Evolutionary conservation across 92 coral and sea anemone species (phyloP).

Genomic region (Heliopora coerulea): DNA sequence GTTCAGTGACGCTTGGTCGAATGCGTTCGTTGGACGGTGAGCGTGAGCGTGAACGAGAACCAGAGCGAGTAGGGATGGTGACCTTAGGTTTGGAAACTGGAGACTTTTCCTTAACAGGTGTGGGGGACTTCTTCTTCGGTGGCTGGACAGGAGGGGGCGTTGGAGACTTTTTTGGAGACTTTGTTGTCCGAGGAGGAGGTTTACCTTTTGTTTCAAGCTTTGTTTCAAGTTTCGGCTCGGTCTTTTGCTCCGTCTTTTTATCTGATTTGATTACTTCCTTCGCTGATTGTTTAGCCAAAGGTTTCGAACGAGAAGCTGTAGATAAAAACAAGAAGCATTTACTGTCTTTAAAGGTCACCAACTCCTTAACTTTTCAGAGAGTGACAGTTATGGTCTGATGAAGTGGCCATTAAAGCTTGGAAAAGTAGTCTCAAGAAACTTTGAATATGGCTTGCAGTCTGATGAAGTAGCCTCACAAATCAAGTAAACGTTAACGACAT

Average conservation of each 20-base stretch:
- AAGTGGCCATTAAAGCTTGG: no score
- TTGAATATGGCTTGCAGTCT: no score
- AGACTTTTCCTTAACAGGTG: slow-evolving; percentile 55
- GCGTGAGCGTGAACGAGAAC: slow-evolving; percentile 76
- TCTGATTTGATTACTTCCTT: slow-evolving; percentile 35
- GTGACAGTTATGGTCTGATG: no score
- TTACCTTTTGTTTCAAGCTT: slow-evolving; percentile 62
- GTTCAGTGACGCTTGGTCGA: slow-evolving; percentile 64
- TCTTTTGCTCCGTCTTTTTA: slow-evolving; percentile 55
- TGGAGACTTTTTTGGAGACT: slow-evolving; percentile 27
- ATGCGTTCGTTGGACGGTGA: slow-evolving; percentile 62
- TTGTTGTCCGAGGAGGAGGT: slow-evolving; percentile 59
- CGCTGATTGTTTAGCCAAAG: slow-evolving; percentile 20
- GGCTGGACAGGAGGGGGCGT: slow-evolving; percentile 49
- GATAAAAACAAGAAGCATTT: background rate
- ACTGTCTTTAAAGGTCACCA: no score
- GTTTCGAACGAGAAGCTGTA: slow-evolving; percentile 60
- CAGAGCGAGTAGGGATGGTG: slow-evolving; percentile 67
- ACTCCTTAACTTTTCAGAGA: background rate
- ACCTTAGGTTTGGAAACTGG: slow-evolving; percentile 65
- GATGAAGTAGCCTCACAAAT: no score
- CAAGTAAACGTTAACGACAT: no score
- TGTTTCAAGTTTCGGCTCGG: slow-evolving; percentile 18
- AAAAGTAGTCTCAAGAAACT: no score
- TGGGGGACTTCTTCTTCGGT: slow-evolving; percentile 61